Evolutionary conservation across 2,888 invertebrate species (phyloP).

Genomic region (Cotesia congregata): DNA sequence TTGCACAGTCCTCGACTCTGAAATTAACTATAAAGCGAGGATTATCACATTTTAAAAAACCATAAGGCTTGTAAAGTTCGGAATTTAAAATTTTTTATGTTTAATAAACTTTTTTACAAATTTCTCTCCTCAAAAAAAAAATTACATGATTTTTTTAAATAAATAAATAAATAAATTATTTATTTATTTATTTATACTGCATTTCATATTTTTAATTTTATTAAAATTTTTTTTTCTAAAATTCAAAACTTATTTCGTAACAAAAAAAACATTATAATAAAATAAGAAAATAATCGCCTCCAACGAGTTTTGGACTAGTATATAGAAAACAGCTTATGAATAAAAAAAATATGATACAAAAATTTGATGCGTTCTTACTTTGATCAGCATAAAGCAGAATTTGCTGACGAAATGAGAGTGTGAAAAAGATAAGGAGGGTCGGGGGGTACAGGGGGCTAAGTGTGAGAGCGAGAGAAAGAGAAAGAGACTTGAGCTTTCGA

Average conservation of each 20-base stretch:
- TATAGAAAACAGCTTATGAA: background rate
- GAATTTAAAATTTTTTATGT: background rate
- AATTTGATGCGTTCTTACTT: slow-evolving; percentile 10
- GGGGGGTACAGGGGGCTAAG: background rate
- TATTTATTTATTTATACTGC: too few relatives aligned
- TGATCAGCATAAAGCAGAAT: background rate
- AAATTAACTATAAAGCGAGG: slow-evolving; percentile 42
- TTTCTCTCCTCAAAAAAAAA: background rate
- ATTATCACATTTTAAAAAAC: background rate
- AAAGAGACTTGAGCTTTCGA: background rate
- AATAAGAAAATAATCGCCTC: too few relatives aligned
- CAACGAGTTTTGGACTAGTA: too few relatives aligned
- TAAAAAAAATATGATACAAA: background rate
- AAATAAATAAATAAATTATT: too few relatives aligned
- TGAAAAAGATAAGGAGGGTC: background rate
- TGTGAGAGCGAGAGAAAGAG: background rate
- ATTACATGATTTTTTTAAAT: background rate
- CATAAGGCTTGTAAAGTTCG: slow-evolving; percentile 13
- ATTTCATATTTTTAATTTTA: too few relatives aligned
- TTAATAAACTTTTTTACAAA: background rate
- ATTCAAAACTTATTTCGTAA: too few relatives aligned
- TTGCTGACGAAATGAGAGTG: background rate
- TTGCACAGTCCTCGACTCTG: slow-evolving; percentile 22
- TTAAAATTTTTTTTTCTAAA: too few relatives aligned
- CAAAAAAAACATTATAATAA: too few relatives aligned